phyloP scores from a whole-genome alignment of 2,888 invertebrate species.

The Diabrotica balteata region DNA sequence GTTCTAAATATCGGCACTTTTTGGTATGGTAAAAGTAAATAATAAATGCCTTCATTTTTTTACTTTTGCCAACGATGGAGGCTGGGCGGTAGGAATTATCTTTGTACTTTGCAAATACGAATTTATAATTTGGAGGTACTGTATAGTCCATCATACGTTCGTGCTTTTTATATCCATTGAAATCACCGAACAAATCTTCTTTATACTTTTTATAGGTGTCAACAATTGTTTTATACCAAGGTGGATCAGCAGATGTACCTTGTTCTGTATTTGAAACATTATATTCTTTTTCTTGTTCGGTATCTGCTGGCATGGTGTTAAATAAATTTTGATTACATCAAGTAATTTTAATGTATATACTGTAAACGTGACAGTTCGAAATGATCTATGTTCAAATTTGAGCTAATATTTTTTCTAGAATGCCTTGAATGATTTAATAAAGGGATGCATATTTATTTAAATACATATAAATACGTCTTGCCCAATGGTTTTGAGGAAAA shows the following conservation, averaged over 20 bases:
- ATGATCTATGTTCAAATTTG: no score
- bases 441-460: no score
- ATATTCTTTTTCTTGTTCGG: no score
- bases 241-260: neutral
- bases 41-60: constrained; percentile 38
- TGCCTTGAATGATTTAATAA: no score
- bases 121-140: constrained; percentile 39
- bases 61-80: constrained; percentile 38
- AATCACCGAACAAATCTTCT: constrained; percentile 34
- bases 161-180: constrained; percentile 20
- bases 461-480: no score
- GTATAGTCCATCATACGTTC: constrained; percentile 35
- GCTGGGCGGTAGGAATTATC: constrained; percentile 41
- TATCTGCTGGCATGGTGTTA: no score
- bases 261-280: no score
- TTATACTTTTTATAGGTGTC: constrained; percentile 40
- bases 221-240: constrained; percentile 40
- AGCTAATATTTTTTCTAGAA: no score
- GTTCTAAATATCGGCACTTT: constrained; percentile 38
- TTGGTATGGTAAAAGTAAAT: constrained; percentile 41
- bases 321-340: no score
- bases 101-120: constrained; percentile 40
- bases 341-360: no score
- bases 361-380: no score
- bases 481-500: no score